Conservation (phyloP, 92 coral and sea anemone species). For the Epizoanthus rinbou region DNA sequence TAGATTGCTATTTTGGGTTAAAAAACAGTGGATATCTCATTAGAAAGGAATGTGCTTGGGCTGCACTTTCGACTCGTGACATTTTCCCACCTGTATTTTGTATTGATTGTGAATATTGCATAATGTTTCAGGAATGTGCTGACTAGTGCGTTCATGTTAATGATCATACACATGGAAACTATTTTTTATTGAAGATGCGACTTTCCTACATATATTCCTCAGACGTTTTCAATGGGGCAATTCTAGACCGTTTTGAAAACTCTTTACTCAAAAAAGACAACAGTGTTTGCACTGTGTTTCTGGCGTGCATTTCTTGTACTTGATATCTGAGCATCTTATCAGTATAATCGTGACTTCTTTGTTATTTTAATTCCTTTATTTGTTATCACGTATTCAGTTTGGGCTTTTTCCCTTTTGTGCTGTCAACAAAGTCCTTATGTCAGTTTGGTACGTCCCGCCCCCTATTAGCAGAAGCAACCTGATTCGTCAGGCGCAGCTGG, state of each 20-base stretch:
- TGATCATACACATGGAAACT: too few species aligned
- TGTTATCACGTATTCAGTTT: not conserved
- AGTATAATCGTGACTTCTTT: not conserved
- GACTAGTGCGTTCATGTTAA: not conserved
- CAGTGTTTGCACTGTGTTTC: not conserved
- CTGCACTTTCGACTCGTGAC: slow-evolving; percentile 11
- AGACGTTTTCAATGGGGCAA: not conserved
- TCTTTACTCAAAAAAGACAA: not conserved
- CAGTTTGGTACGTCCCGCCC: not conserved
- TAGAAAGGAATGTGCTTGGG: slow-evolving; percentile 24
- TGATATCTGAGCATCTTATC: not conserved
- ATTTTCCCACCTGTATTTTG: not conserved
- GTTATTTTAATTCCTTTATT: not conserved
- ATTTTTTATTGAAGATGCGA: too few species aligned
- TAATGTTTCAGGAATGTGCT: not conserved
- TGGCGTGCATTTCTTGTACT: not conserved
- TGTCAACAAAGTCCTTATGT: too few species aligned
- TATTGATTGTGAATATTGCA: not conserved
- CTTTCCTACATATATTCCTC: not conserved
- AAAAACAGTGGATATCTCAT: not conserved
- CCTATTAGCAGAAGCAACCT: not conserved
- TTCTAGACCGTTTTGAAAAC: not conserved
- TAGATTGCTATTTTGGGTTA: slow-evolving; percentile 26
- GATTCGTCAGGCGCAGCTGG: slow-evolving; percentile 32
- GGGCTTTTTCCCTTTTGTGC: not conserved